Base-by-base conservation (phyloP, 2,113 vertebrate species). In the Syrrhaptes paradoxus region DNA sequence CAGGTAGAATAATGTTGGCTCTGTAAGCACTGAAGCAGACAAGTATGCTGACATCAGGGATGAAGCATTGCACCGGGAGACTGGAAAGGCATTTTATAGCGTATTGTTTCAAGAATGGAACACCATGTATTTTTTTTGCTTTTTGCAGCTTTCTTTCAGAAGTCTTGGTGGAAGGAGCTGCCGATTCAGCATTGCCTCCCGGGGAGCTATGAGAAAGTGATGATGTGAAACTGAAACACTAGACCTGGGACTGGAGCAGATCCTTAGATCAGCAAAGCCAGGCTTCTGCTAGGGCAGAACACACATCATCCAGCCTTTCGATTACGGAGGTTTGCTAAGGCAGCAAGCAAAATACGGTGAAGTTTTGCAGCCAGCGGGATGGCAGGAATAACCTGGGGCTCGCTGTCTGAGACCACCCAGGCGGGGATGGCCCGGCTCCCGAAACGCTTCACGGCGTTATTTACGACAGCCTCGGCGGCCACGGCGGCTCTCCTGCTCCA, bases 101-200 rank as follows among this genome's bases (percentile, higher is more conserved):
- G 0, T 21, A 79, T 32, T 32, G 0, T 91, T 93, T 85, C 67
- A 46, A 8, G 79, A 59, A 43, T 43, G 73, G 61, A 92, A 95
- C 7, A 3, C 68, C 43, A 65, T 59, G 21, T 81, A 86, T 95
- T 93, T 94, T 67, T 89, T 78, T 67, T 74, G 65, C 68, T 67
- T 88, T 94, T 51, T 81, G 88, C 10, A 81, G 83, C 34, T 89
- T 87, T 65, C 93, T 48, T 48, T 59, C 32, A 81, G 72, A 77
- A 78, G 52, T 11, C 55, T 61, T 76, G 1, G 1, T n/a, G 79
- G 72, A 67, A 8, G 0, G 10, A 74, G 65, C 48, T 93, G 93
- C 95, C 95, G 86, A 92, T 81, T 92, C 93, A 96, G 84, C 93
- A 68, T 59, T 48, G 59, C 86, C 68, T 90, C 86, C 86, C 24